Evolutionary conservation across 2,797 vertebrate genomes (phyloP).

Genomic region (Apodemus agrarius): DNA sequence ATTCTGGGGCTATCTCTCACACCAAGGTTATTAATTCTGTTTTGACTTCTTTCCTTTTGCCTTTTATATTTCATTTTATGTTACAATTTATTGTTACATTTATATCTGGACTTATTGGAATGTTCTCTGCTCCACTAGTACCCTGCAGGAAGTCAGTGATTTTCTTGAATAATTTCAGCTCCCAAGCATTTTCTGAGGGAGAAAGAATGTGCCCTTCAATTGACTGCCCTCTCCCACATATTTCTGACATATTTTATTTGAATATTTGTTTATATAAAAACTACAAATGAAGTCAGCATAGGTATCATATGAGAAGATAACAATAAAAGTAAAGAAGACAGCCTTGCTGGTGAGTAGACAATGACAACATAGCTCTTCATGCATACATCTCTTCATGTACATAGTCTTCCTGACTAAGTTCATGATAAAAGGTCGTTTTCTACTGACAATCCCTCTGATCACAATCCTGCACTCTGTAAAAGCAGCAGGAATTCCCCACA

Average conservation of each 20-base stretch:
- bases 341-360: neutral
- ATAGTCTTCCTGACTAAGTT: neutral
- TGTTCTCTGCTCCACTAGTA: neutral
- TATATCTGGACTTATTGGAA: neutral
- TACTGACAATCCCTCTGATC: neutral
- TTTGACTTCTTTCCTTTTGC: neutral
- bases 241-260: no score
- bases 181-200: neutral
- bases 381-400: neutral
- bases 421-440: neutral
- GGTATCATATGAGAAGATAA: neutral
- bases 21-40: neutral
- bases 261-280: neutral
- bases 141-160: neutral
- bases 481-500: neutral
- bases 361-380: neutral
- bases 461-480: neutral
- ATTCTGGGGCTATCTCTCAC: neutral
- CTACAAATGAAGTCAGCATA: neutral
- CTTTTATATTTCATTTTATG: neutral
- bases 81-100: neutral
- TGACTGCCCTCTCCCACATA: neutral
- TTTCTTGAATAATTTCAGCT: neutral
- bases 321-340: neutral
- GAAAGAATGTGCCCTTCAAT: rapidly evolving